Evolutionary conservation across 53 echinoderm and acorn worm genomes (phyloP).

Genomic region (Echinometra lucunter): DNA sequence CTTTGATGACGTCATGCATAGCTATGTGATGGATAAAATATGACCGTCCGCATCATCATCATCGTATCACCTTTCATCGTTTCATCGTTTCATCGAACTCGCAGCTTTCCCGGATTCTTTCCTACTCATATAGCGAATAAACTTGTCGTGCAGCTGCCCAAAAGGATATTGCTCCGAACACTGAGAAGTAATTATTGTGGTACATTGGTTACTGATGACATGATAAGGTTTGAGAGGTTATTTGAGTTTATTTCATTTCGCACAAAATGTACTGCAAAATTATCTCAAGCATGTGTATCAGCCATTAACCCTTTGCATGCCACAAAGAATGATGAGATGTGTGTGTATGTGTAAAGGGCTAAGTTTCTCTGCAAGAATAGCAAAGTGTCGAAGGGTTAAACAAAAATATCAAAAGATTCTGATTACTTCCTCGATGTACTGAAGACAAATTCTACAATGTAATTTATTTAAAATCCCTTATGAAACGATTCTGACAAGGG

Average conservation of each 20-base stretch:
- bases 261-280: background rate
- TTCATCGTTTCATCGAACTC: background rate
- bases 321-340: too few species aligned
- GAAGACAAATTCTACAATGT: background rate
- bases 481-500: background rate
- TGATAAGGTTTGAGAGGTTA: background rate
- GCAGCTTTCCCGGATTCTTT: background rate
- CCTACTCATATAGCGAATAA: background rate
- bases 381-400: background rate
- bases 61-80: background rate
- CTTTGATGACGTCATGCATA: constrained; percentile 17
- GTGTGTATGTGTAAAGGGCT: too few species aligned
- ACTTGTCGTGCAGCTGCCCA: background rate
- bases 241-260: background rate
- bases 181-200: background rate
- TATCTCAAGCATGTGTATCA: background rate
- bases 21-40: constrained; percentile 5
- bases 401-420: background rate
- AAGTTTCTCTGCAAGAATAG: too few species aligned
- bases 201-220: background rate
- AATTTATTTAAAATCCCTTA: background rate
- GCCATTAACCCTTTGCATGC: too few species aligned
- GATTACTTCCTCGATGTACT: background rate
- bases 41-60: background rate
- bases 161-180: background rate